A percentile compares a stretch with the other conserved stretches of the same genome.
Evolutionary conservation across 2,888 invertebrate species (phyloP).

Genomic region (Cheilosia grossa): DNA sequence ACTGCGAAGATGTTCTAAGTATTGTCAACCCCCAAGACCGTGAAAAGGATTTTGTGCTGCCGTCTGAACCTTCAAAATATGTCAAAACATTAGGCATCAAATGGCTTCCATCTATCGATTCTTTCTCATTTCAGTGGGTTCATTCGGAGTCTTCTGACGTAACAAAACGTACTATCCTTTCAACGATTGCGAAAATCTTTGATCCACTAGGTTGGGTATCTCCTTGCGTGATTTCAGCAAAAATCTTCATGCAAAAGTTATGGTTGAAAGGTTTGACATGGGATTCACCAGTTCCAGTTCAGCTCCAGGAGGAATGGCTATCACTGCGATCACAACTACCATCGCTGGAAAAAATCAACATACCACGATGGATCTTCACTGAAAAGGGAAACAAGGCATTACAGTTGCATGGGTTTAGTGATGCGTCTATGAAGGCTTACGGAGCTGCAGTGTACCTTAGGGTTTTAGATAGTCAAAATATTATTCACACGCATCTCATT

Average conservation of each 20-base stretch:
- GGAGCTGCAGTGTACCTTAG: slow-evolving; percentile 25
- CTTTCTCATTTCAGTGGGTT: slow-evolving; percentile 5
- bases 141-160: background rate
- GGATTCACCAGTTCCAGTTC: slow-evolving; percentile 22
- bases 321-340: too few species aligned
- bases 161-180: slow-evolving; percentile 18
- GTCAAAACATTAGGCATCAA: slow-evolving; percentile 4
- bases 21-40: background rate
- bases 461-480: background rate
- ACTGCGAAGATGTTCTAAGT: background rate
- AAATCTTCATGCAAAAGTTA: slow-evolving; percentile 36
- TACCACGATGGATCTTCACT: slow-evolving; percentile 23
- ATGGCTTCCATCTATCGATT: slow-evolving; percentile 15
- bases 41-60: background rate
- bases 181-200: slow-evolving; percentile 17
- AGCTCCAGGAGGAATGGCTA: background rate
- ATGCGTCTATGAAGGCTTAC: slow-evolving; percentile 36
- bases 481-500: slow-evolving; percentile 5
- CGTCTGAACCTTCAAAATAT: background rate
- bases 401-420: slow-evolving; percentile 39
- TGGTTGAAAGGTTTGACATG: slow-evolving; percentile 30
- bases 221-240: slow-evolving; percentile 27
- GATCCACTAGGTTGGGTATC: slow-evolving; percentile 45
- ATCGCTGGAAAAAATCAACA: too few species aligned
- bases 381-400: background rate